Evolutionary conservation across 1,140 invertebrate genomes (phyloP), one percentile per base, ranked within the genome.

Genomic region (Atopsyche davidsoni): DNA sequence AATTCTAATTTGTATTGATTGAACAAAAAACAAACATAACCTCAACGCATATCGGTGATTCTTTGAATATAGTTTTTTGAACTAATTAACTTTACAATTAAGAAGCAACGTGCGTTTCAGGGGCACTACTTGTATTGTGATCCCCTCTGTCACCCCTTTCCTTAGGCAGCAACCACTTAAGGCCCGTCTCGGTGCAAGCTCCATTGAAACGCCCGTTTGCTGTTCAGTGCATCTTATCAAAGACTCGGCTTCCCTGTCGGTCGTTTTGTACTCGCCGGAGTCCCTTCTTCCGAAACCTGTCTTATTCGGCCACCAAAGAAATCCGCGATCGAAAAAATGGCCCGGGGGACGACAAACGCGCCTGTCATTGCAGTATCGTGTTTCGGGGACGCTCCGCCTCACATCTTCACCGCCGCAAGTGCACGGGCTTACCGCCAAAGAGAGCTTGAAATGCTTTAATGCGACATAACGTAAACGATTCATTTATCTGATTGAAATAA

Each of bases 201-300:
- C 49, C 55, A 57, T 57, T 57, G 45, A 57, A 52, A 57, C 28
- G 50, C 50, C 50, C 43, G 41, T 52, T 43, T 43, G 50, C 55
- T 51, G 55, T 57, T 52, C 49, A 52, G 46, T 57, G 34, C 50
- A 41, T 38, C 46, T 45, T 47, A 49, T 57, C 55, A 52, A 57
- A 52, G 50, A 41, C 11, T 21, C 41, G 32, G n/a, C n/a, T n/a
- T n/a, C n/a, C n/a, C n/a, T n/a, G n/a, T n/a, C n/a, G n/a, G 14
- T 46, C 25, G 35, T 52, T 39, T 46, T 40, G 24, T 39, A 16
- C 14, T 24, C 31, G 18, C n/a, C 42, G 9, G 17, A 28, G 41
- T 45, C 42, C 41, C 21, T 19, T 42, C 32, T 7, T 35, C 28
- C 35, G 1, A 28, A 21, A 13, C n/a, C 41, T 21, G 18, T 31